Base-by-base conservation (phyloP, 2,113 vertebrate species). In the Ctenodactylus gundi region DNA sequence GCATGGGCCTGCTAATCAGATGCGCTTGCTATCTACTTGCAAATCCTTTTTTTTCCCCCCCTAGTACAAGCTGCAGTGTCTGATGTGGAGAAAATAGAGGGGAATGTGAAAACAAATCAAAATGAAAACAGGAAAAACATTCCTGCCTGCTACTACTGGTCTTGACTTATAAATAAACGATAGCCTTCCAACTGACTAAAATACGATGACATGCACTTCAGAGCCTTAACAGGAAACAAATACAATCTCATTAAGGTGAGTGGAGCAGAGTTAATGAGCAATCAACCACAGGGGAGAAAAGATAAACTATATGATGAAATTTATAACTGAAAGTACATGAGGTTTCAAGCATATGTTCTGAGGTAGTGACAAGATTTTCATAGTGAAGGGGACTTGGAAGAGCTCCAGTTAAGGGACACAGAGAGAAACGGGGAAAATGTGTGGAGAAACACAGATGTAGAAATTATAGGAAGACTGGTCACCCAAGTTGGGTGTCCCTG, bases 101-200 rank as follows among this genome's bases (percentile, higher is more conserved):
- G 15, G 39, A 20, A 58, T 39, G 60, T 46, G 20, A 72, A 57
- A 76, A 51, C 25, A 62, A 81, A 72, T 12, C 10, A 39, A 62
- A 77, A 9, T 13, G 62, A 91, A 80, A 88, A 27, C 82, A 39
- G 31, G 94, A 84, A 13, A 7, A 57, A 92, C 85, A 89, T 44
- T 85, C 57, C 29, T 91, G 72, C 77, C 29, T 77, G 58, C 64
- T 39, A 85, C 68, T 55, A 34, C 46, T 94, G 82, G 4, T 94
- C 82, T 94, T 88, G 55, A 81, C 62, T 91, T 92, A 6, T 55
- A 90, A 94, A 85, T 92, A 90, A 94, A 85, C 91, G 70, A n/a
- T 72, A 49, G 90, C 51, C n/a, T 39, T 93, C 84, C 84, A 88
- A 53, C 27, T 85, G 75, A 94, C 72, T 92, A 49, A 87, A 83